Conservation (phyloP, 1,140 invertebrate species). For the Pissodes strobi region DNA sequence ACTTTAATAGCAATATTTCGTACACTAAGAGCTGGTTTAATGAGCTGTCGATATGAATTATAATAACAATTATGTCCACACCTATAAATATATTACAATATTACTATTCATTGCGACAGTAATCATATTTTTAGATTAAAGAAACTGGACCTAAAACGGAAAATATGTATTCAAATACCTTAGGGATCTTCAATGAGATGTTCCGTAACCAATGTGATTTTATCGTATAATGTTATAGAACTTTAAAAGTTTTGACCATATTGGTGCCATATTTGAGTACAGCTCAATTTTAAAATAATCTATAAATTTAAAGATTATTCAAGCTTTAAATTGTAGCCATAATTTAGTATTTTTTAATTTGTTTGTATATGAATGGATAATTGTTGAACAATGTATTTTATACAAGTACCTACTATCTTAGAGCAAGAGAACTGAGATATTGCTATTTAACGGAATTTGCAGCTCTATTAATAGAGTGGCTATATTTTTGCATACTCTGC, state of each 20-base stretch:
- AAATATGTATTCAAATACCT: conserved; percentile 34
- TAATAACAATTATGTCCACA: no score
- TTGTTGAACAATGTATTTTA: conserved; percentile 41
- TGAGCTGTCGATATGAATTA: no score
- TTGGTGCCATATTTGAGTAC: conserved; percentile 57
- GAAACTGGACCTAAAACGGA: not conserved
- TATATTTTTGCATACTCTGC: conserved; percentile 12
- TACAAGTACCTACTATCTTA: conserved; percentile 28
- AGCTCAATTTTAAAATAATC: conserved; percentile 57
- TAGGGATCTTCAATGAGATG: conserved; percentile 52
- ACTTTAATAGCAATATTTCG: not conserved
- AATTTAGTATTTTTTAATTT: conserved; percentile 49
- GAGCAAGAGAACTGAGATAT: conserved; percentile 46
- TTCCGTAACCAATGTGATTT: conserved; percentile 54
- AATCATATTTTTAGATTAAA: not conserved
- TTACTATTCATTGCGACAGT: no score
- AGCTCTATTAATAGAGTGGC: conserved; percentile 43
- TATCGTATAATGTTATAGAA: conserved; percentile 29
- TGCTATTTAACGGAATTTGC: conserved; percentile 39
- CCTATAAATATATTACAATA: no score
- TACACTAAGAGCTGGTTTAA: conserved; percentile 9
- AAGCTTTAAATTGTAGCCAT: conserved; percentile 52
- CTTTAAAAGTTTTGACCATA: conserved; percentile 51
- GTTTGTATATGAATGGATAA: conserved; percentile 45
- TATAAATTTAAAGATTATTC: conserved; percentile 48